A percentile compares a stretch with the other conserved stretches of the same genome.
Evolutionary conservation across 2,113 vertebrate genomes (phyloP).

Genomic region (Paedocypris sp.): DNA sequence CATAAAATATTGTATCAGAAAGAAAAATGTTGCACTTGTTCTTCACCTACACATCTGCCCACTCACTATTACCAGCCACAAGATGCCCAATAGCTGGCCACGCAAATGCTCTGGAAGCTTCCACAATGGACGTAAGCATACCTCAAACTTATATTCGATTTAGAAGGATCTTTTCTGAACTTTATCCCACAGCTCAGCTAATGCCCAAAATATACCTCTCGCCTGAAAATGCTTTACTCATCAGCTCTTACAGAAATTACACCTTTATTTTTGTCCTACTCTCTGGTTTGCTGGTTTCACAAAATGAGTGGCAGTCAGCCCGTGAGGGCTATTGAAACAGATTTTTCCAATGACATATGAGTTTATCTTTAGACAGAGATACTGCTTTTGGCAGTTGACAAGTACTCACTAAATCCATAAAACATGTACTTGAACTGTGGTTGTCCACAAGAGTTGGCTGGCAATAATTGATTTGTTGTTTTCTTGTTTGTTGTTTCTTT

Average conservation of each 20-base stretch:
- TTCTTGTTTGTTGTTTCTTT: background rate
- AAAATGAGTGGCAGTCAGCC: background rate
- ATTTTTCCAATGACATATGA: too few species aligned
- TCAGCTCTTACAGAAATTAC: background rate
- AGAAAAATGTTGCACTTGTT: background rate
- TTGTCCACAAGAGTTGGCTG: background rate
- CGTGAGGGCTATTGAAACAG: background rate
- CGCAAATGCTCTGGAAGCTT: background rate
- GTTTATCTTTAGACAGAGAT: too few species aligned
- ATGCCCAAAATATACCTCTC: background rate
- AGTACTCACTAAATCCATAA: background rate
- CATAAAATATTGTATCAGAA: slow-evolving; percentile 2
- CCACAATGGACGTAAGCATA: background rate
- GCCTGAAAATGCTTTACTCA: background rate
- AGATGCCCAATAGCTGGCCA: background rate
- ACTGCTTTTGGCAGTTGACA: background rate
- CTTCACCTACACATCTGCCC: background rate
- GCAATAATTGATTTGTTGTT: slow-evolving; percentile 6
- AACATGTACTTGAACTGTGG: background rate
- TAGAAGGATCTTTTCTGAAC: background rate
- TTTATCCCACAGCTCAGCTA: background rate
- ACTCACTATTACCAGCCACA: background rate
- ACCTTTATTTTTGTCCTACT: background rate
- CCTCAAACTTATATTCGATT: background rate
- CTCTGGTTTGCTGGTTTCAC: background rate